A percentile compares a stretch with the other conserved stretches of the same genome.
phyloP scores from a whole-genome alignment of 2,888 invertebrate species.

The Calameuta idolon region DNA sequence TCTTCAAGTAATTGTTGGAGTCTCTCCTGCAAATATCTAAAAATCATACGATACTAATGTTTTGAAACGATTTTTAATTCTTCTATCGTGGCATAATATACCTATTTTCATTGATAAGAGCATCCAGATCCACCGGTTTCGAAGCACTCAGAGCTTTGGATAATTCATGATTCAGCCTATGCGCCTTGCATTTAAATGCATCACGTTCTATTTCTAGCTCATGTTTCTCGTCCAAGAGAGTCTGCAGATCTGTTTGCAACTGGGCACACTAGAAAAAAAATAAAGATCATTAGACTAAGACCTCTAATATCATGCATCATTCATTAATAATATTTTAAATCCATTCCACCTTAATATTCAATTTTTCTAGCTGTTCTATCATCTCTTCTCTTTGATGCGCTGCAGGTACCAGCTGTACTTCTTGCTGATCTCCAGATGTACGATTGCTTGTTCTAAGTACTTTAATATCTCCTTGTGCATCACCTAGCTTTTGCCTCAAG shows the following conservation, averaged over 20 bases:
- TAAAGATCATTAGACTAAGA: neutral
- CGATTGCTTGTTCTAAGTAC: constrained; percentile 69
- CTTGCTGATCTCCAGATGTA: constrained; percentile 54
- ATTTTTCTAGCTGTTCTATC: constrained; percentile 76
- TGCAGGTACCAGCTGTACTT: constrained; percentile 62
- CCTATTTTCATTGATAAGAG: constrained; percentile 85
- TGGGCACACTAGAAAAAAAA: constrained; percentile 73
- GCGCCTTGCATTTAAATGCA: constrained; percentile 85
- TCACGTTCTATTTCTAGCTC: constrained; percentile 84
- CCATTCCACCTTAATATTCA: constrained; percentile 72
- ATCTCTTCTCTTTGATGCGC: constrained; percentile 76
- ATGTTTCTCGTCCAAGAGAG: constrained; percentile 86
- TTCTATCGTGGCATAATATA: constrained; percentile 31
- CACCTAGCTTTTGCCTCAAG: constrained; percentile 77
- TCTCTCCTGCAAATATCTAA: constrained; percentile 81
- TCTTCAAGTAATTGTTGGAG: constrained; percentile 84
- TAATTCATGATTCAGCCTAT: constrained; percentile 84
- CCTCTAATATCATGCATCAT: neutral
- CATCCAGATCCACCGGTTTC: constrained; percentile 81
- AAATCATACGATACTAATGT: constrained; percentile 18
- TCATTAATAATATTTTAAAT: constrained; percentile 58
- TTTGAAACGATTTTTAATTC: constrained; percentile 13
- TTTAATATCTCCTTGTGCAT: constrained; percentile 78
- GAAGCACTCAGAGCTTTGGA: constrained; percentile 74
- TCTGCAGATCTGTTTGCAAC: constrained; percentile 80